Conservation (phyloP, 2,797 vertebrate genomes). For the Parambassis ranga region DNA sequence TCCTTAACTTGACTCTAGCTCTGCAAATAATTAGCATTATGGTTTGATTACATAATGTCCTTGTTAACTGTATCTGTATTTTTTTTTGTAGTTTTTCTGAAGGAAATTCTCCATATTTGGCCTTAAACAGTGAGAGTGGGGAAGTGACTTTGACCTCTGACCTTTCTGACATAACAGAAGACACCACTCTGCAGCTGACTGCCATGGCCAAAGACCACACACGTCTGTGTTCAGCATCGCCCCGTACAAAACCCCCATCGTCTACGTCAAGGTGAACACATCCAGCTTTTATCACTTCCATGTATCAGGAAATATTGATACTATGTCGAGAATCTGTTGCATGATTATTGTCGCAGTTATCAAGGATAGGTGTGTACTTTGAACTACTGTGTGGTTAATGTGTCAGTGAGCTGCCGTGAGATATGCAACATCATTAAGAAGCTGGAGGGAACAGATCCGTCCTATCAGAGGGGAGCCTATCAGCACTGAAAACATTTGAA, state of each 20-base stretch:
- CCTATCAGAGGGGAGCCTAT: not conserved
- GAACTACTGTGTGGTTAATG: not conserved
- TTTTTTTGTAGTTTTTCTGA: slow-evolving; percentile 61
- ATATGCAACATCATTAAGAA: not conserved
- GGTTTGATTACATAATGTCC: not conserved
- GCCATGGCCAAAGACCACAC: slow-evolving; percentile 73
- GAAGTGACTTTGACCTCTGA: slow-evolving; percentile 72
- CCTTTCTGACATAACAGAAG: slow-evolving; percentile 59
- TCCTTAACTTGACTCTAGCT: not conserved
- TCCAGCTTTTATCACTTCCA: not conserved
- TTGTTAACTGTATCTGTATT: not conserved
- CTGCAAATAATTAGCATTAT: not conserved
- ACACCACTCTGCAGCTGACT: slow-evolving; percentile 63
- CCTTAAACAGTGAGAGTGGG: slow-evolving; percentile 70
- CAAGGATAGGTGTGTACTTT: not conserved
- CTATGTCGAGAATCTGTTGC: not conserved
- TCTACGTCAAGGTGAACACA: slow-evolving; percentile 75
- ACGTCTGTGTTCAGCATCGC: slow-evolving; percentile 72
- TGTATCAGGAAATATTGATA: not conserved
- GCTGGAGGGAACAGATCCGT: not conserved
- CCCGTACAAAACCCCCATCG: slow-evolving; percentile 68
- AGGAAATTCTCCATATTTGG: slow-evolving; percentile 62
- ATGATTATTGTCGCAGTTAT: not conserved
- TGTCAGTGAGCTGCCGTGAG: not conserved
- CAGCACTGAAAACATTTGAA: not conserved